phyloP scores from a whole-genome alignment of 2,797 vertebrate species.

The Eulemur mongoz region DNA sequence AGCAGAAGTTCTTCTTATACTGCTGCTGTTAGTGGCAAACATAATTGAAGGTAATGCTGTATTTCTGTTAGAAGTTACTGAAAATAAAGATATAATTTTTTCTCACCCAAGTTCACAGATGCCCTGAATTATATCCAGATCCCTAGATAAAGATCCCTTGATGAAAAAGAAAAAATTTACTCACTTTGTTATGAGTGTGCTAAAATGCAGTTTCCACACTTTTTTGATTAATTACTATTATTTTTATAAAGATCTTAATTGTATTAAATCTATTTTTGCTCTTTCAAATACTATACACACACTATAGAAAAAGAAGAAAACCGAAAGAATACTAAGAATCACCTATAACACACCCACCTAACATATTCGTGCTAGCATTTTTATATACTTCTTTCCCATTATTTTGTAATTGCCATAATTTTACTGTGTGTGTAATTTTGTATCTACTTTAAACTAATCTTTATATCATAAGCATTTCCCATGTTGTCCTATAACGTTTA shows the following conservation, averaged over 20 bases:
- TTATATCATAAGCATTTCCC: background rate
- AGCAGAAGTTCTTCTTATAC: background rate
- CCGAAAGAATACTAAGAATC: background rate
- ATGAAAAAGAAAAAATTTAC: background rate
- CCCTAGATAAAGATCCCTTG: background rate
- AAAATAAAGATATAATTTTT: background rate
- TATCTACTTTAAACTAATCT: background rate
- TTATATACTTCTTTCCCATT: background rate
- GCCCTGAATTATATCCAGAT: background rate
- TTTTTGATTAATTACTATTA: background rate
- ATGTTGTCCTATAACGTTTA: background rate
- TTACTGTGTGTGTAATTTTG: background rate
- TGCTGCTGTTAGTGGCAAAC: background rate
- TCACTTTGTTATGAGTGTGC: background rate
- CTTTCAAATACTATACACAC: background rate
- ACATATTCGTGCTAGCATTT: background rate
- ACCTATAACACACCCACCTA: background rate
- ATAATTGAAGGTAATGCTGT: background rate
- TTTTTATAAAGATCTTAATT: background rate
- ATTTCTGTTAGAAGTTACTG: background rate
- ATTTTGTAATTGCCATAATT: background rate
- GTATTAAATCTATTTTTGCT: background rate
- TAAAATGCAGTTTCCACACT: background rate
- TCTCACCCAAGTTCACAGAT: background rate
- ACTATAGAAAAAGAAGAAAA: background rate